These are phyloP conservation scores for Parnassius apollo DNA, from an alignment of 2,888 invertebrate species.

Conservation along the genomic window DNA sequence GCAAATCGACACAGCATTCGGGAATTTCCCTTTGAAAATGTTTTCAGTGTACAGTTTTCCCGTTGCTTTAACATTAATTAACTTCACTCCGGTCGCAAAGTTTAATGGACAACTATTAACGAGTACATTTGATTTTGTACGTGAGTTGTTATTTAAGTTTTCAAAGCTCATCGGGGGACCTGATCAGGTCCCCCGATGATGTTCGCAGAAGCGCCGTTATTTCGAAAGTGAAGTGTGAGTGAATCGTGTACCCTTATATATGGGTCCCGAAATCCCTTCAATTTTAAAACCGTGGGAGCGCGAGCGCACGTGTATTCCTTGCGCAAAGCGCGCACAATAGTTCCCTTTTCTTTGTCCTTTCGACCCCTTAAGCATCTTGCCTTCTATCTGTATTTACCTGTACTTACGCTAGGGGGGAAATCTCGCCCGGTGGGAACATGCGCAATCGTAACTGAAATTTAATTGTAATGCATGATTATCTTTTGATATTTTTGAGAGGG, in stretches of 20 bases:
- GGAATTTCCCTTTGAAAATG: conserved; percentile 38
- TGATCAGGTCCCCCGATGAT: conserved; percentile 57
- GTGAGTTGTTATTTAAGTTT: conserved; percentile 27
- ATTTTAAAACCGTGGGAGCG: conserved; percentile 66
- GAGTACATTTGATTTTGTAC: conserved; percentile 29
- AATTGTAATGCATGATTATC: conserved; percentile 66
- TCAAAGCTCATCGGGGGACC: conserved; percentile 48
- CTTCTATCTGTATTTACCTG: conserved; percentile 74
- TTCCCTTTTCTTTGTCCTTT: conserved; percentile 65
- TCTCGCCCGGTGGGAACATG: conserved; percentile 72
- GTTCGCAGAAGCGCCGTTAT: conserved; percentile 51
- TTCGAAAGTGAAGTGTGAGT: conserved; percentile 61
- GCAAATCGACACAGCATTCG: conserved; percentile 32
- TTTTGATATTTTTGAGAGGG: conserved; percentile 58
- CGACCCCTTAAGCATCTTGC: conserved; percentile 74
- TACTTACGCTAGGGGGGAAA: conserved; percentile 66
- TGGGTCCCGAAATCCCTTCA: conserved; percentile 58
- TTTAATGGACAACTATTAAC: conserved; percentile 53
- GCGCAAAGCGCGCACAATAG: conserved; percentile 71
- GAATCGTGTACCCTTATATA: conserved; percentile 56
- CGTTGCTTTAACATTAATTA: conserved; percentile 53
- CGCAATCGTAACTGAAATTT: conserved; percentile 68
- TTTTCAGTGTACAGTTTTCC: conserved; percentile 43
- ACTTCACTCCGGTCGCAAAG: conserved; percentile 47
- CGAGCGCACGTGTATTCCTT: conserved; percentile 69